Conservation (phyloP, 2,888 invertebrate species). For the Pemphredon lugubris region DNA sequence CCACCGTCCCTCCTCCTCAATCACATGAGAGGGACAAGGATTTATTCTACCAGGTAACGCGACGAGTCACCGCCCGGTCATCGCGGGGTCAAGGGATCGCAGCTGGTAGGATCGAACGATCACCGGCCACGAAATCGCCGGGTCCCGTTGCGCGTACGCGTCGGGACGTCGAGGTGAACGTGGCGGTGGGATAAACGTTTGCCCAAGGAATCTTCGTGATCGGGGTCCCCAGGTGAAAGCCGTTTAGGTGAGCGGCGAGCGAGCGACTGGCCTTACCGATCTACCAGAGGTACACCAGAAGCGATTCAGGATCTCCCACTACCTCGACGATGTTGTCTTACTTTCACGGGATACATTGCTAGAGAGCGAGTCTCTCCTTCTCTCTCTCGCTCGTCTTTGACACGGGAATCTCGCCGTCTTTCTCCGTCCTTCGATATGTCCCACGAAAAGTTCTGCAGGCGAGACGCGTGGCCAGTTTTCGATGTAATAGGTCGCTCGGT, state of each 20-base stretch:
- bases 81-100: neutral
- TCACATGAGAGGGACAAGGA: too few relatives aligned
- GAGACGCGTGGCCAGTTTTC: too few relatives aligned
- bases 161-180: neutral
- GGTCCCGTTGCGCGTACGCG: constrained; percentile 2
- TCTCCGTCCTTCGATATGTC: constrained; percentile 10
- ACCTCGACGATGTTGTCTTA: constrained; percentile 36
- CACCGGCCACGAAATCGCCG: constrained; percentile 22
- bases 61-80: constrained; percentile 19
- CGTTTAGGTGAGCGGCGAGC: constrained; percentile 63
- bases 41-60: too few relatives aligned
- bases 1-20: constrained; percentile 14
- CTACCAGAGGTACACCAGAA: constrained; percentile 57
- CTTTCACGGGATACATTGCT: constrained; percentile 63
- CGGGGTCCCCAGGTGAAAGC: constrained; percentile 62
- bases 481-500: too few relatives aligned
- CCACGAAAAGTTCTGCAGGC: too few relatives aligned
- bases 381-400: constrained; percentile 13
- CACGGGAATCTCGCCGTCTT: constrained; percentile 18
- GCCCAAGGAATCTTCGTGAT: constrained; percentile 38
- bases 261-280: constrained; percentile 51
- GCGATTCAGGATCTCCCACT: constrained; percentile 58
- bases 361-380: constrained; percentile 52
- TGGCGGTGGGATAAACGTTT: neutral
- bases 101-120: too few relatives aligned